Percentiles rank a stretch among this genome's conserved stretches.
phyloP scores from a whole-genome alignment of 2,888 invertebrate species.

The Harpalus rufipes region DNA sequence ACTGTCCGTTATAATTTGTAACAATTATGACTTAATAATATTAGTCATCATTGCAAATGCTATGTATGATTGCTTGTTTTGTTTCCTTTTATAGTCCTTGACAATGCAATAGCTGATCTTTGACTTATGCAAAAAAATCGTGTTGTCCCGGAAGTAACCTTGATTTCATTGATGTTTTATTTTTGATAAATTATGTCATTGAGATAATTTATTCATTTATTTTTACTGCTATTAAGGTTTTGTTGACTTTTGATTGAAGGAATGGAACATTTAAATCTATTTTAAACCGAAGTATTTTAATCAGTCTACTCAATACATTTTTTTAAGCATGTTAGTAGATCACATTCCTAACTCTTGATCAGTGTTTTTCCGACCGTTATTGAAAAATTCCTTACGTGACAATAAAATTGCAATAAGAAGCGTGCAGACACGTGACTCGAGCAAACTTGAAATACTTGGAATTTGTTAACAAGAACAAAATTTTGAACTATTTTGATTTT shows the following conservation, averaged over 20 bases:
- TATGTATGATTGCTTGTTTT: too few species aligned
- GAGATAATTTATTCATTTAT: not conserved
- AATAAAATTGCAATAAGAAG: too few species aligned
- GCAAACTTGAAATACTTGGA: too few species aligned
- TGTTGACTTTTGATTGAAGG: not conserved
- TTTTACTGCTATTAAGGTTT: constrained; percentile 12
- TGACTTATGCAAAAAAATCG: not conserved
- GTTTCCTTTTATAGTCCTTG: not conserved
- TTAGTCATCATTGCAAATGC: too few species aligned
- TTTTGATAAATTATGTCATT: not conserved
- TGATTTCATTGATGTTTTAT: not conserved
- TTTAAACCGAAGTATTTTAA: constrained; percentile 28
- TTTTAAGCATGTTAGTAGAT: not conserved
- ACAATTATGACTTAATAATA: too few species aligned
- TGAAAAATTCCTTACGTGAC: too few species aligned
- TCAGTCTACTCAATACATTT: not conserved
- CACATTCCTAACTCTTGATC: not conserved
- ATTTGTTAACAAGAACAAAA: too few species aligned
- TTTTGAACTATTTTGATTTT: too few species aligned
- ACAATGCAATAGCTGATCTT: constrained; percentile 2
- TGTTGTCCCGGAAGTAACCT: constrained; percentile 2
- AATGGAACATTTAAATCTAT: constrained; percentile 22
- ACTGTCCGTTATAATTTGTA: too few species aligned
- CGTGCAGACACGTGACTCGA: too few species aligned
- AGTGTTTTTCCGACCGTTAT: too few species aligned